These are phyloP conservation scores for Eumaeus atala DNA, from an alignment of 1,140 invertebrate genomes.

Conservation along the genomic window DNA sequence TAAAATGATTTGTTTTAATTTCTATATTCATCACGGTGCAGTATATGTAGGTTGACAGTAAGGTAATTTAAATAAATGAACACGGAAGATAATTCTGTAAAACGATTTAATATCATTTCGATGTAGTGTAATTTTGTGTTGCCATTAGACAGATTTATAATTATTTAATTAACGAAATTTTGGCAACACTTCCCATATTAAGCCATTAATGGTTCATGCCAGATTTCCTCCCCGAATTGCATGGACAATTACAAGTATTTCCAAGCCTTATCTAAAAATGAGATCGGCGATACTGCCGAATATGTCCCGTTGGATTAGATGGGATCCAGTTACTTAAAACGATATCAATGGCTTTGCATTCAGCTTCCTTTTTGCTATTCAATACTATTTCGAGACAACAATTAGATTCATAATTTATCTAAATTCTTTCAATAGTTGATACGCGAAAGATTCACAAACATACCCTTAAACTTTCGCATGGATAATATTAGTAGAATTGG, in stretches of 20 bases:
- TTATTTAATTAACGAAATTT: constrained; percentile 19
- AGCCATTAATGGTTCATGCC: constrained; percentile 19
- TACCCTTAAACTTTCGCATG: too few relatives aligned
- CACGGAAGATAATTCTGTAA: too few relatives aligned
- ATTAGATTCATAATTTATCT: too few relatives aligned
- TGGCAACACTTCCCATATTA: constrained; percentile 18
- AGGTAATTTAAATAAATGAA: too few relatives aligned
- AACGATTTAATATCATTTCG: not conserved
- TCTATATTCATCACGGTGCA: too few relatives aligned
- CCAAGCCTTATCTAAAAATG: constrained; percentile 37
- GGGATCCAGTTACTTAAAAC: constrained; percentile 8
- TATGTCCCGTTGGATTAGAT: constrained; percentile 23
- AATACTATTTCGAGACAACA: too few relatives aligned
- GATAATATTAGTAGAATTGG: too few relatives aligned
- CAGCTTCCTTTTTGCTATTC: too few relatives aligned
- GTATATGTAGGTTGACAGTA: too few relatives aligned
- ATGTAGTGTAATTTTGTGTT: not conserved
- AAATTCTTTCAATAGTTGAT: too few relatives aligned
- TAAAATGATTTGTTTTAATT: too few relatives aligned
- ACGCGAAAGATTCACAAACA: too few relatives aligned
- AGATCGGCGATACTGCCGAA: constrained; percentile 39
- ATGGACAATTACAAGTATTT: constrained; percentile 40
- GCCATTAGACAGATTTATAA: constrained; percentile 17
- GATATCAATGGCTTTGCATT: not conserved
- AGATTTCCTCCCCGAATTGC: constrained; percentile 25